phyloP scores from a whole-genome alignment of 2,888 invertebrate species.

The Metacarcinus magister region DNA sequence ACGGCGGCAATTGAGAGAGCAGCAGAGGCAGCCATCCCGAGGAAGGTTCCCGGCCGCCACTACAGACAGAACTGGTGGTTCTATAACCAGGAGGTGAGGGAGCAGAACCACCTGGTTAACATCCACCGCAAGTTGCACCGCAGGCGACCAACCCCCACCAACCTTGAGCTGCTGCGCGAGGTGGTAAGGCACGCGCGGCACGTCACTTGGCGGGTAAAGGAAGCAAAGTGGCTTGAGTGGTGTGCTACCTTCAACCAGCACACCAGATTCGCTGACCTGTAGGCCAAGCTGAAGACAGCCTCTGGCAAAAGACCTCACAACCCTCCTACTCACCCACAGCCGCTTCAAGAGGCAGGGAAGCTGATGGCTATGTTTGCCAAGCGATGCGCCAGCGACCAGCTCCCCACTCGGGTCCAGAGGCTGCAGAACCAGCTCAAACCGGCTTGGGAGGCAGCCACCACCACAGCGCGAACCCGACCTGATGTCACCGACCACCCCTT shows the following conservation, averaged over 20 bases:
- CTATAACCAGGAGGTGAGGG: constrained; percentile 13
- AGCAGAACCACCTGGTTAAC: not conserved
- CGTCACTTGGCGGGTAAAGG: not conserved
- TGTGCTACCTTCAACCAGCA: not conserved
- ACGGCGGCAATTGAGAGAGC: not conserved
- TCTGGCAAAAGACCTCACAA: not conserved
- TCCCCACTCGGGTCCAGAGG: not conserved
- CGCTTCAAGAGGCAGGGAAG: not conserved
- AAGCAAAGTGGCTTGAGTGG: not conserved
- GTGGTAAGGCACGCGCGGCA: not conserved
- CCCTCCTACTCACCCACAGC: not conserved
- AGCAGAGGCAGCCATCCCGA: constrained; percentile 16
- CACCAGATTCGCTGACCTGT: not conserved
- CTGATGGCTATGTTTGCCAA: not conserved
- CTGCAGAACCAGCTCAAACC: not conserved
- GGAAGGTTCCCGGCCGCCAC: not conserved
- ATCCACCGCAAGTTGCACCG: not conserved
- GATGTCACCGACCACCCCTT: not conserved
- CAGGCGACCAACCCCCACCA: not conserved
- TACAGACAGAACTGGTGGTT: constrained; percentile 6
- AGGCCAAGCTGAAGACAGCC: not conserved
- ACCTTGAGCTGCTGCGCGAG: not conserved
- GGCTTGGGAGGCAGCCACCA: not conserved
- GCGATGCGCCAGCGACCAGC: not conserved
- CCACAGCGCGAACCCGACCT: not conserved